A percentile compares a stretch with the other conserved stretches of the same genome.
Conservation (phyloP, 2,113 vertebrate species). For the Mirounga angustirostris region DNA sequence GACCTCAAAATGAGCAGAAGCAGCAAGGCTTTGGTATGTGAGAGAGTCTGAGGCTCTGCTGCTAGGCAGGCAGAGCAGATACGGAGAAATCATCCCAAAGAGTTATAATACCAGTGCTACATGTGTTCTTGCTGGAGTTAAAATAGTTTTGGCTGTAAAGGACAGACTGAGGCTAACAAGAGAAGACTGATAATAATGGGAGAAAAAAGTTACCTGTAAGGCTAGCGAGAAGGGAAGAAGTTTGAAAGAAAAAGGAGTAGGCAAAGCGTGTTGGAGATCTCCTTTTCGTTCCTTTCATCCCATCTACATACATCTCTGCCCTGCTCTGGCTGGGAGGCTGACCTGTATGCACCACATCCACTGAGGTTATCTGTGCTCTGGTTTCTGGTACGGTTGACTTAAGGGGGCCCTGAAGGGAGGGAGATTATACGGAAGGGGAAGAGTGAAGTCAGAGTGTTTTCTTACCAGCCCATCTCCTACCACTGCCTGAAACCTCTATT, state of each 20-base stretch:
- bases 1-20: background rate
- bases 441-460: background rate
- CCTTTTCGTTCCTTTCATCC: background rate
- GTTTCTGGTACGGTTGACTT: background rate
- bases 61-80: background rate
- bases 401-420: background rate
- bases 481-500: background rate
- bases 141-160: slow-evolving; percentile 10
- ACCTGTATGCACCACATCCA: background rate
- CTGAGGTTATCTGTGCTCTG: background rate
- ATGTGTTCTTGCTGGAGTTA: background rate
- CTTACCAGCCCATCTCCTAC: background rate
- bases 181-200: background rate
- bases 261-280: background rate
- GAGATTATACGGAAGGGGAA: background rate
- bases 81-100: background rate
- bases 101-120: background rate
- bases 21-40: background rate
- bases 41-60: background rate
- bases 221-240: background rate
- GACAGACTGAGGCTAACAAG: background rate
- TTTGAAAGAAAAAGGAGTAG: background rate
- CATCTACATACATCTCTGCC: background rate
- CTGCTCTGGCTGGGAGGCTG: background rate
- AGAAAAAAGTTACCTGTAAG: background rate